These are phyloP conservation scores for Goniozus legneri DNA, from an alignment of 1,140 invertebrate species.

Conservation along the genomic window DNA sequence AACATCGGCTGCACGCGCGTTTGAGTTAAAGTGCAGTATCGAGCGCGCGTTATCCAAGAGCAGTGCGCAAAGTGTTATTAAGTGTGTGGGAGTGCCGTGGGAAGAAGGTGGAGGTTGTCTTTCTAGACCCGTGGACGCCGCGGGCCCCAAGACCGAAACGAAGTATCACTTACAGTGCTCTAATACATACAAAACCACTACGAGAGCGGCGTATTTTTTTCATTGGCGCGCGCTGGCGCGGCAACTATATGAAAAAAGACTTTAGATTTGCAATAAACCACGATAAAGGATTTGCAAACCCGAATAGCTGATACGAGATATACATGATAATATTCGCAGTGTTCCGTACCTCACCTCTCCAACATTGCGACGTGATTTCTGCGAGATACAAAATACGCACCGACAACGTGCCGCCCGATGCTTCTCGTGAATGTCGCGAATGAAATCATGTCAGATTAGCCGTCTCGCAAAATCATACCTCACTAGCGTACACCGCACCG, in stretches of 20 bases:
- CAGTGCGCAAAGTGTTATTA: constrained; percentile 22
- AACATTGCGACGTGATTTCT: too few species aligned
- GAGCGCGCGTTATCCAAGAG: constrained; percentile 15
- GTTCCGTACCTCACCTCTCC: too few species aligned
- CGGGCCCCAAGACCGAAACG: constrained; percentile 29
- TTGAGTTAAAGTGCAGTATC: constrained; percentile 18
- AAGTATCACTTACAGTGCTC: constrained; percentile 22
- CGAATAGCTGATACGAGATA: too few species aligned
- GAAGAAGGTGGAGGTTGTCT: constrained; percentile 40
- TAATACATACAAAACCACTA: constrained; percentile 18
- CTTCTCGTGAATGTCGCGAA: too few species aligned
- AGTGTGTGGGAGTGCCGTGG: constrained; percentile 30
- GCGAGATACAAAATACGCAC: too few species aligned
- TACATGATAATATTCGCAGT: too few species aligned
- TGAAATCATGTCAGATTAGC: too few species aligned
- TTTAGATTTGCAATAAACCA: constrained; percentile 5
- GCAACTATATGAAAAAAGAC: constrained; percentile 27
- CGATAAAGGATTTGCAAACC: too few species aligned
- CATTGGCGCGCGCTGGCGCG: constrained; percentile 31
- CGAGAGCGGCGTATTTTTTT: constrained; percentile 19
- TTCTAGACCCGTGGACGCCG: constrained; percentile 40
- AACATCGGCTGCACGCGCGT: constrained; percentile 33
- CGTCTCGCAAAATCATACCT: too few species aligned
- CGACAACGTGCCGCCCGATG: too few species aligned
- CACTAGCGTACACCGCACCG: too few species aligned